Conservation (phyloP, 2,797 vertebrate species). For the Spheniscus humboldti region DNA sequence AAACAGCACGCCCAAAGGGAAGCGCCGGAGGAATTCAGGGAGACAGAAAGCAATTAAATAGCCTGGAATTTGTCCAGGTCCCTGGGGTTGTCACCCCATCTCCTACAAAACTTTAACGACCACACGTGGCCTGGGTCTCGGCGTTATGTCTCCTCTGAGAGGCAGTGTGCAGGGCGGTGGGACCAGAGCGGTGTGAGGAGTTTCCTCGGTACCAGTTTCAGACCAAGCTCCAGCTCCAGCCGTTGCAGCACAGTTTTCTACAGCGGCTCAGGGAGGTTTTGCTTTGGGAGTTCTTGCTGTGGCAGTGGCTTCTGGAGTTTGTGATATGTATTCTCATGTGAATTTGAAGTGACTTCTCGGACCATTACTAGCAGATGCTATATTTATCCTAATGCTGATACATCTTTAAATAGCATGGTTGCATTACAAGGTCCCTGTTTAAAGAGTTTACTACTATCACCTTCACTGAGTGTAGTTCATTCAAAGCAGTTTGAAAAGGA, state of each 20-base stretch:
- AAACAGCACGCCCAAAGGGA: neutral
- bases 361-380: neutral
- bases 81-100: neutral
- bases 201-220: neutral
- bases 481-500: neutral
- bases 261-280: rapidly evolving
- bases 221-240: neutral
- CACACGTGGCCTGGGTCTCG: neutral
- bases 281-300: neutral
- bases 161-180: neutral
- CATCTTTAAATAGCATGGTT: neutral
- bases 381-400: constrained; percentile 20
- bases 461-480: neutral
- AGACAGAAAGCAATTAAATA: neutral
- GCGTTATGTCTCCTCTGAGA: rapidly evolving
- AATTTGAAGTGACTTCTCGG: neutral
- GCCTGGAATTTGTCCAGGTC: neutral
- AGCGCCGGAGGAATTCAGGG: neutral
- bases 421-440: neutral
- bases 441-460: neutral
- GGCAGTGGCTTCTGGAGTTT: neutral
- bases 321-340: neutral
- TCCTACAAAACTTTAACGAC: neutral
- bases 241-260: rapidly evolving
- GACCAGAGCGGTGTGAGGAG: rapidly evolving